phyloP scores from a whole-genome alignment of 2,113 vertebrate species.

The Pangasianodon gigas region DNA sequence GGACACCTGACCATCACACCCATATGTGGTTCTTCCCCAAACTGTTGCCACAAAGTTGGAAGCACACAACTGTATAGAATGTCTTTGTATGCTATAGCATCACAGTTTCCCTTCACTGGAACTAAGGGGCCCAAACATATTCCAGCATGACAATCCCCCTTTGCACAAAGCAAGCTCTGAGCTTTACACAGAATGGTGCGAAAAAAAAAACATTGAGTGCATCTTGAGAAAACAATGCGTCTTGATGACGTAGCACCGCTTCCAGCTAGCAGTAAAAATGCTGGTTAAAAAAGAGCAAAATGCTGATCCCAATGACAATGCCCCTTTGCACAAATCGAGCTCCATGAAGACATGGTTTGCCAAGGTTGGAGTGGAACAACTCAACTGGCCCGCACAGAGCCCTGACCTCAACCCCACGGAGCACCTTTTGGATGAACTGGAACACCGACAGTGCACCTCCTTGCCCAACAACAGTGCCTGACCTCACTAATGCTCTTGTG shows the following conservation, averaged over 20 bases:
- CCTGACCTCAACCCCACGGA: not conserved
- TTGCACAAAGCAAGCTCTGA: not conserved
- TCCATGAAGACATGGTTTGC: not conserved
- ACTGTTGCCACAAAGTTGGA: too few species aligned
- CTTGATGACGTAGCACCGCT: too few species aligned
- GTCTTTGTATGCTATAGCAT: too few species aligned
- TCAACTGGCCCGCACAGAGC: not conserved
- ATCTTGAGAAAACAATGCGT: too few species aligned
- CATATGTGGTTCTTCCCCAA: too few species aligned
- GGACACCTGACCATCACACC: not conserved
- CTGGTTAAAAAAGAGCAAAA: too few species aligned
- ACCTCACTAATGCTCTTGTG: not conserved
- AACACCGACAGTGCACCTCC: too few species aligned
- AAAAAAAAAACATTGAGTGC: too few species aligned
- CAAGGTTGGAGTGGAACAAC: not conserved
- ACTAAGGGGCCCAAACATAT: not conserved
- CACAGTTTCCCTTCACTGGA: not conserved
- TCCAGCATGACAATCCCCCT: not conserved
- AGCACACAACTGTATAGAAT: too few species aligned
- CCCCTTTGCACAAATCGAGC: not conserved
- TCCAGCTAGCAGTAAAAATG: too few species aligned
- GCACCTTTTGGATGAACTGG: not conserved
- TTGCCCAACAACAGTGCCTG: not conserved
- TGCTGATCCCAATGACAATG: not conserved
- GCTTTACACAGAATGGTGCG: too few species aligned